These are phyloP conservation scores for Drosophila picticornis DNA, from an alignment of 2,888 invertebrate genomes.

Conservation along the genomic window DNA sequence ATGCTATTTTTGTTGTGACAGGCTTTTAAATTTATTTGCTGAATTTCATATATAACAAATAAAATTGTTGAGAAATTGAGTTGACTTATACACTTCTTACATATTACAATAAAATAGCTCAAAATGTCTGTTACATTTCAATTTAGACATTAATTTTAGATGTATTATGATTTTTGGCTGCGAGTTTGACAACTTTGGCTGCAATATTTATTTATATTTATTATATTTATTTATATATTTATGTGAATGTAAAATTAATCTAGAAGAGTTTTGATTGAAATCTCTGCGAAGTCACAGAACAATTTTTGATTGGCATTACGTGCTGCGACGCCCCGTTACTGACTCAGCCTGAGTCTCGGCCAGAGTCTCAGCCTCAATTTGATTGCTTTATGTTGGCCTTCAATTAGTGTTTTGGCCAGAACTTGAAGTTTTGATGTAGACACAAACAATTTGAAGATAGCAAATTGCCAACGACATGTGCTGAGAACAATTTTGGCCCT, in stretches of 20 bases:
- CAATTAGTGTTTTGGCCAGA: conserved; percentile 66
- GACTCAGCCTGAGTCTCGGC: background rate
- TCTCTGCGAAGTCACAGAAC: background rate
- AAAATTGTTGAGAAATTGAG: background rate
- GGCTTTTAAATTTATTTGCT: background rate
- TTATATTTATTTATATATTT: too few relatives aligned
- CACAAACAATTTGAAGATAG: conserved; percentile 56
- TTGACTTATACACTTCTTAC: background rate
- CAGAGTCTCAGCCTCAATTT: conserved; percentile 15
- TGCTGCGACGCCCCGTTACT: conserved; percentile 39
- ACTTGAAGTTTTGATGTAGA: conserved; percentile 46
- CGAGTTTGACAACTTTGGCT: background rate
- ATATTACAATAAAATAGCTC: background rate
- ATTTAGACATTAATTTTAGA: background rate
- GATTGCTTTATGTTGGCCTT: conserved; percentile 55
- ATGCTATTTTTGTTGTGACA: background rate
- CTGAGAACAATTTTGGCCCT: conserved; percentile 38
- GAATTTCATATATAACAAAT: background rate
- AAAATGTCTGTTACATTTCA: background rate
- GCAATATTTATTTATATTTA: background rate
- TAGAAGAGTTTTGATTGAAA: background rate
- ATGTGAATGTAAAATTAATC: background rate
- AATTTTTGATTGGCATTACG: conserved; percentile 14
- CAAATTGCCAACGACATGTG: conserved; percentile 72
- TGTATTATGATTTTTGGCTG: background rate